Conservation (phyloP, 2,113 vertebrate species). For the Oryzias javanicus region DNA sequence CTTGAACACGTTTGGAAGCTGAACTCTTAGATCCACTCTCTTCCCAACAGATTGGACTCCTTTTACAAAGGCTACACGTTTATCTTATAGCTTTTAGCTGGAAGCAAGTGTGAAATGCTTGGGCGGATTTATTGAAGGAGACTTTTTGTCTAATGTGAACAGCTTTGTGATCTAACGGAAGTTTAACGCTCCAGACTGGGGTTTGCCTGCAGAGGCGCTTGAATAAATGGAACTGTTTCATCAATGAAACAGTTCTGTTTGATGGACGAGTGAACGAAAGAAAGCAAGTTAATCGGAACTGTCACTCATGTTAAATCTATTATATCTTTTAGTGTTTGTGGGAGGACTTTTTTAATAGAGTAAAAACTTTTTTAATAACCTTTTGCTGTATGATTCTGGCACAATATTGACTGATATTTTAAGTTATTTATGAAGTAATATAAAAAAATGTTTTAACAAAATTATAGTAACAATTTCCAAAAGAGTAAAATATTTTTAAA, state of each 20-base stretch:
- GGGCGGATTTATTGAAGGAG: constrained; percentile 40
- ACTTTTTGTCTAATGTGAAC: constrained; percentile 54
- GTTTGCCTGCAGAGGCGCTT: constrained; percentile 40
- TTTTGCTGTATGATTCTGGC: background rate
- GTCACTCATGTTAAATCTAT: background rate
- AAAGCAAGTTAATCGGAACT: constrained; percentile 16
- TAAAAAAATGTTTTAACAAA: too few relatives aligned
- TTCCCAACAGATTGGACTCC: constrained; percentile 47
- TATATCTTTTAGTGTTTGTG: background rate
- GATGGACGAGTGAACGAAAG: constrained; percentile 43
- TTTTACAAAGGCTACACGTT: constrained; percentile 27
- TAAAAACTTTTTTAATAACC: background rate
- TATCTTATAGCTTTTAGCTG: constrained; percentile 54
- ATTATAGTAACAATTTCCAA: too few relatives aligned
- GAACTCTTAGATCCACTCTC: constrained; percentile 36
- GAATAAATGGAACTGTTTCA: constrained; percentile 43
- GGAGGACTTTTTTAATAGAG: background rate
- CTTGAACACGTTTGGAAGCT: constrained; percentile 16
- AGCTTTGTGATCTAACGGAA: constrained; percentile 45
- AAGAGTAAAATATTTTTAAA: too few relatives aligned
- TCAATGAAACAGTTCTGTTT: constrained; percentile 52
- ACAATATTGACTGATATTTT: too few relatives aligned
- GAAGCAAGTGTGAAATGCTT: constrained; percentile 31
- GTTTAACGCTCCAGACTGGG: constrained; percentile 30
- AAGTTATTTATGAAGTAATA: too few relatives aligned